A percentile compares a stretch with the other conserved stretches of the same genome.
Evolutionary conservation across 2,113 vertebrate species (phyloP).

Genomic region (Burhinus bistriatus): DNA sequence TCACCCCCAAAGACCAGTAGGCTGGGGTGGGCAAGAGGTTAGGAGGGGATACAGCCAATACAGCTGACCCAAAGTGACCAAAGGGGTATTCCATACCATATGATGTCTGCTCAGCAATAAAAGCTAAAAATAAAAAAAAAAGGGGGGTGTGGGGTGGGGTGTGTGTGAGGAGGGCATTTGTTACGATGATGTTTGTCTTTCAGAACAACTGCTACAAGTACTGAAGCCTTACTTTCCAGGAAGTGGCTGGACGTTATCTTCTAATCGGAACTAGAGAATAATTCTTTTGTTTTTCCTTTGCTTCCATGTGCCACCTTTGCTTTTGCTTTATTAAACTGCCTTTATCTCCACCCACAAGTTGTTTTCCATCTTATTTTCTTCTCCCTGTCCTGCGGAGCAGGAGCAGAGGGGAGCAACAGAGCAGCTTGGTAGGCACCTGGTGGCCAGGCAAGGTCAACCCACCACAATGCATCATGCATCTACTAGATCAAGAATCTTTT

Average conservation of each 20-base stretch:
- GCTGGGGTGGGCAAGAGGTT: not conserved
- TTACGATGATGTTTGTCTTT: accelerated
- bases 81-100: not conserved
- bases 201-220: accelerated
- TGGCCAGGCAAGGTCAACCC: not conserved
- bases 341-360: not conserved
- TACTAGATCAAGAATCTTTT: not conserved
- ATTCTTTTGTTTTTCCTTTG: not conserved
- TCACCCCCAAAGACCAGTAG: not conserved
- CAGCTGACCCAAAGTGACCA: not conserved
- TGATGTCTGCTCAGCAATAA: not conserved
- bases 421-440: not conserved
- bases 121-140: not conserved
- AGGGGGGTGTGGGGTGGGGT: too few relatives aligned
- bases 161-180: not conserved
- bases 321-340: not conserved
- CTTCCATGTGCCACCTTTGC: accelerated
- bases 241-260: not conserved
- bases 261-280: not conserved
- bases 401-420: not conserved
- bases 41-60: not conserved
- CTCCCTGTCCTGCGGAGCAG: not conserved
- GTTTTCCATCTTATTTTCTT: not conserved
- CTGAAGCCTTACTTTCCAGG: not conserved
- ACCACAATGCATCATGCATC: not conserved